phyloP scores from a whole-genome alignment of 2,113 vertebrate species.

The Mus spicilegus region DNA sequence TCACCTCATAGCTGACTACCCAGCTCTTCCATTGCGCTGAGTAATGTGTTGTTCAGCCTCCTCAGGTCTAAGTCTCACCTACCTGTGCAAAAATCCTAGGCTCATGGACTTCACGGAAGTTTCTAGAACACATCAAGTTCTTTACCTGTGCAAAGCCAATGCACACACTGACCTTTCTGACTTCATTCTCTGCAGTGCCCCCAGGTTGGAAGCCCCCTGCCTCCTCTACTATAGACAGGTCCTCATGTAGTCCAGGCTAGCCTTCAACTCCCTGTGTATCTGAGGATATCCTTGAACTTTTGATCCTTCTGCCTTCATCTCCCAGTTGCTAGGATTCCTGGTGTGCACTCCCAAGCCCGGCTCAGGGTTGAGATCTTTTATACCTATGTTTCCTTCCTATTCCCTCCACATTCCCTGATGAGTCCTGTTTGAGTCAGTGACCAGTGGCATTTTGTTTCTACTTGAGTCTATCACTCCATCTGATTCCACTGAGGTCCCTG shows the following conservation, averaged over 20 bases:
- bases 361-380: neutral
- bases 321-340: neutral
- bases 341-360: neutral
- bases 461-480: neutral
- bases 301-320: neutral
- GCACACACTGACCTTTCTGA: accelerated
- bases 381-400: neutral
- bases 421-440: neutral
- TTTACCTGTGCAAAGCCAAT: neutral
- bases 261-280: neutral
- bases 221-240: no score
- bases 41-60: neutral
- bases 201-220: neutral
- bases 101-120: neutral
- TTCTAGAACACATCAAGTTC: neutral
- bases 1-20: accelerated
- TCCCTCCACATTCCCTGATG: no score
- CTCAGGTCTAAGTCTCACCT: neutral
- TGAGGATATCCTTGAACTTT: neutral
- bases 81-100: neutral
- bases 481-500: neutral
- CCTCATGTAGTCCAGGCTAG: neutral
- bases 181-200: neutral
- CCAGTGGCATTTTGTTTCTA: neutral
- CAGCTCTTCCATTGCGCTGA: accelerated